Percentiles rank a stretch among this genome's conserved stretches.
Conservation (phyloP, 1,140 invertebrate species). For the Steinernema khuongi region DNA sequence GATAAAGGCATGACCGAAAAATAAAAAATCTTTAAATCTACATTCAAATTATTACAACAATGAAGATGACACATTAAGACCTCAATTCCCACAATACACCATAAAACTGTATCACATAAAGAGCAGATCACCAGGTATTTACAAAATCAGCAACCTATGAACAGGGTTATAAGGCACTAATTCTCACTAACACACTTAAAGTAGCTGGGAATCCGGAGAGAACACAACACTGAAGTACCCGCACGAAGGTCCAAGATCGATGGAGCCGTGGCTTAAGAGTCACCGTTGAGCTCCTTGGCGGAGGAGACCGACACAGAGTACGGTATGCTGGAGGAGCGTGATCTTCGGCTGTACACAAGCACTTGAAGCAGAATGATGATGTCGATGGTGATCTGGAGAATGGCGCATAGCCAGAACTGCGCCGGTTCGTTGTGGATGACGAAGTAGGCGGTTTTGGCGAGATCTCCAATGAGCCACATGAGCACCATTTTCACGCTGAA, state of each 20-base stretch:
- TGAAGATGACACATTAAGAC: too few species aligned
- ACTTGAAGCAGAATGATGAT: slow-evolving; percentile 77
- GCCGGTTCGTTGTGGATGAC: slow-evolving; percentile 77
- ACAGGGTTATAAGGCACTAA: too few species aligned
- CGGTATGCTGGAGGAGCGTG: not conserved
- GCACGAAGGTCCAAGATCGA: not conserved
- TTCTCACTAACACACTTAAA: too few species aligned
- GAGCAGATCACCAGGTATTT: too few species aligned
- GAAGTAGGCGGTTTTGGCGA: slow-evolving; percentile 96
- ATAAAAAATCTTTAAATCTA: too few species aligned
- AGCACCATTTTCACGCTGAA: slow-evolving; percentile 76
- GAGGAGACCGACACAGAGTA: slow-evolving; percentile 3
- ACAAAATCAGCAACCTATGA: too few species aligned
- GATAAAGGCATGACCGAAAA: too few species aligned
- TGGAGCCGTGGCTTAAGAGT: not conserved
- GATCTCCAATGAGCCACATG: slow-evolving; percentile 86
- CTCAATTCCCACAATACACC: too few species aligned
- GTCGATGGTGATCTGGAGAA: slow-evolving; percentile 78
- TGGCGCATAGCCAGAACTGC: slow-evolving; percentile 92
- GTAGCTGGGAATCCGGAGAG: too few species aligned
- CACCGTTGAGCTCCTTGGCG: not conserved
- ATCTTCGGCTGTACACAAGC: slow-evolving; percentile 60
- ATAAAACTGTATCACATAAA: too few species aligned
- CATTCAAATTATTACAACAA: too few species aligned
- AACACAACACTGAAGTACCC: slow-evolving; percentile 9